A percentile compares a stretch with the other conserved stretches of the same genome.
These are phyloP conservation scores for Drosophila trapezifrons DNA, from an alignment of 1,140 invertebrate genomes.

Conservation along the genomic window DNA sequence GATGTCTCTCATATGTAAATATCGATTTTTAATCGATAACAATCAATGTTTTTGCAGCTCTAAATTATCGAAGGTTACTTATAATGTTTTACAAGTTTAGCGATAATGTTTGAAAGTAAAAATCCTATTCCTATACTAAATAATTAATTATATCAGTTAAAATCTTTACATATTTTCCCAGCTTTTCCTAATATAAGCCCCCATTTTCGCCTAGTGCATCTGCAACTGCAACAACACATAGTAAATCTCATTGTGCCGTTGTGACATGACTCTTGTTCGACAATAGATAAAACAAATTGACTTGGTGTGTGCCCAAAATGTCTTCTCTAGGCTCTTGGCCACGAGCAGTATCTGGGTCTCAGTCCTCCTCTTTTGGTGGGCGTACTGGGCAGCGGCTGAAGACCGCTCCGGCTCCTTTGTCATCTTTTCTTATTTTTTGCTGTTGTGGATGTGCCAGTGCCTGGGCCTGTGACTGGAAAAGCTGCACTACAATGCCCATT, in stretches of 20 bases:
- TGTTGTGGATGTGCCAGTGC: neutral
- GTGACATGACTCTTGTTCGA: conserved; percentile 83
- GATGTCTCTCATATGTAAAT: too few relatives aligned
- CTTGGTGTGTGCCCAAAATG: conserved; percentile 84
- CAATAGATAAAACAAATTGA: conserved; percentile 84
- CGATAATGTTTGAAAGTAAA: too few relatives aligned
- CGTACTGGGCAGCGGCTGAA: conserved; percentile 49
- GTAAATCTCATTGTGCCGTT: conserved; percentile 81
- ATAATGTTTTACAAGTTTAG: too few relatives aligned
- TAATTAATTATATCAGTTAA: too few relatives aligned
- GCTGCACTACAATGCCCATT: conserved; percentile 77
- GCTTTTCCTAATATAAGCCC: neutral
- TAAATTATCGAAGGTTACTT: too few relatives aligned
- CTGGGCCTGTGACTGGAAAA: conserved; percentile 28
- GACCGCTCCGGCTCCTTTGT: conserved; percentile 61
- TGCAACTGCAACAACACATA: conserved; percentile 65
- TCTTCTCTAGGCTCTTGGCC: conserved; percentile 66
- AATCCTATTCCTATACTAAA: too few relatives aligned
- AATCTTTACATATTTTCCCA: too few relatives aligned
- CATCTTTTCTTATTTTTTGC: conserved; percentile 55
- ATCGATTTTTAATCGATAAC: too few relatives aligned
- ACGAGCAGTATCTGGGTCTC: conserved; percentile 14
- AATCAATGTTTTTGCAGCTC: too few relatives aligned
- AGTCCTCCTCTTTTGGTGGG: conserved; percentile 56
- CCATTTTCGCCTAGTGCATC: conserved; percentile 3